Evolutionary conservation across 2,888 invertebrate genomes (phyloP).

Genomic region (Choreutis nemorana): DNA sequence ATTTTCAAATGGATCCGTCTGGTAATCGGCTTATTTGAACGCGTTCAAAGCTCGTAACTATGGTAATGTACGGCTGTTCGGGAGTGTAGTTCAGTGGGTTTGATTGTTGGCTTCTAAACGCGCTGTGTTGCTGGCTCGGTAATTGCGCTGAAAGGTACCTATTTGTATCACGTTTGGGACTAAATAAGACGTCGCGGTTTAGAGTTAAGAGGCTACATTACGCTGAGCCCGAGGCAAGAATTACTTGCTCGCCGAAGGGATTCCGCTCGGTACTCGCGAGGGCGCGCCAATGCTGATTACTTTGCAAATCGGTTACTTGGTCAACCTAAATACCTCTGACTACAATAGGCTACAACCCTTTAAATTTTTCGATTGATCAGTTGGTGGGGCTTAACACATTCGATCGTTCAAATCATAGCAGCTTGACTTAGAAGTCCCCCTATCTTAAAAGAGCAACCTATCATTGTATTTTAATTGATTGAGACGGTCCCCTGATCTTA

Average conservation of each 20-base stretch:
- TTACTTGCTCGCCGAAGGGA: conserved; percentile 46
- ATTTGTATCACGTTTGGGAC: conserved; percentile 49
- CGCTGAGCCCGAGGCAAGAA: conserved; percentile 48
- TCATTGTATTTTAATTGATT: too few relatives aligned
- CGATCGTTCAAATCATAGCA: too few relatives aligned
- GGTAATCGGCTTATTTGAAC: conserved; percentile 18
- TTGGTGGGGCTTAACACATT: too few relatives aligned
- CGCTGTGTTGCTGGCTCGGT: conserved; percentile 32
- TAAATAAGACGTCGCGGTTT: conserved; percentile 60
- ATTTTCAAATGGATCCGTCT: too few relatives aligned
- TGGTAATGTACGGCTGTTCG: conserved; percentile 23
- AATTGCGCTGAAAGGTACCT: conserved; percentile 59
- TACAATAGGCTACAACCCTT: too few relatives aligned
- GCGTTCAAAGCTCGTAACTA: conserved; percentile 16
- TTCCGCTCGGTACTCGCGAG: conserved; percentile 27
- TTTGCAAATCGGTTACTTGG: too few relatives aligned
- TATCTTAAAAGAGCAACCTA: too few relatives aligned
- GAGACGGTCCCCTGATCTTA: too few relatives aligned
- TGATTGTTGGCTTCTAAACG: conserved; percentile 48
- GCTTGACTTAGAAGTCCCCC: too few relatives aligned
- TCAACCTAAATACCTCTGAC: too few relatives aligned
- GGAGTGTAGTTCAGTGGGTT: conserved; percentile 35
- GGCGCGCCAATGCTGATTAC: conserved; percentile 12
- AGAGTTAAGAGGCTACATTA: conserved; percentile 56
- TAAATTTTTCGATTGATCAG: too few relatives aligned